phyloP scores from a whole-genome alignment of 2,888 invertebrate genomes.

The Ormyrus labotus region DNA sequence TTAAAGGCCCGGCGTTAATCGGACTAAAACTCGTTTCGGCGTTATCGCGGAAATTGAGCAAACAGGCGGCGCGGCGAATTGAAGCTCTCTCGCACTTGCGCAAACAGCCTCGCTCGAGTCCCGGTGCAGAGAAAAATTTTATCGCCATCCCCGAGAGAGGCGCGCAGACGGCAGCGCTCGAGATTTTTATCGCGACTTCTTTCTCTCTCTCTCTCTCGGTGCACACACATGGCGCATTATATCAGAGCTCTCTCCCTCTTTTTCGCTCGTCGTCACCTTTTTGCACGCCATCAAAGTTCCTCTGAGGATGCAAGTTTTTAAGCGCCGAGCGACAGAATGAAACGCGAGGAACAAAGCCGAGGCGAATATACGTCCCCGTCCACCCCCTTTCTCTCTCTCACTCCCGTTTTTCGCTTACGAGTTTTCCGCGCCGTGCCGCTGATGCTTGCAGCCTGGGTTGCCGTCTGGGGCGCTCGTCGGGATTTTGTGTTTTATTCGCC shows the following conservation, averaged over 20 bases:
- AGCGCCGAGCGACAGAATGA: neutral
- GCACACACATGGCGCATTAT: conserved; percentile 35
- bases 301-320: neutral
- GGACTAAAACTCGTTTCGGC: no score
- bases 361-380: no score
- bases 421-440: no score
- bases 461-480: no score
- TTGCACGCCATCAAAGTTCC: conserved; percentile 22
- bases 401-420: no score
- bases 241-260: neutral
- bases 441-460: no score
- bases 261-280: neutral
- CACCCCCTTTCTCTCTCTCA: no score
- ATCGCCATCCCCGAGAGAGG: conserved; percentile 9
- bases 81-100: neutral
- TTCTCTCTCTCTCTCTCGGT: neutral
- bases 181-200: conserved; percentile 16
- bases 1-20: no score
- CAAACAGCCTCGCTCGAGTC: neutral
- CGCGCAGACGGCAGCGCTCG: neutral
- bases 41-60: neutral
- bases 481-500: no score
- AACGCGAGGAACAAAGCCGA: no score
- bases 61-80: neutral
- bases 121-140: neutral